phyloP scores from a whole-genome alignment of 2,888 invertebrate genomes.

The Deilephila porcellus region DNA sequence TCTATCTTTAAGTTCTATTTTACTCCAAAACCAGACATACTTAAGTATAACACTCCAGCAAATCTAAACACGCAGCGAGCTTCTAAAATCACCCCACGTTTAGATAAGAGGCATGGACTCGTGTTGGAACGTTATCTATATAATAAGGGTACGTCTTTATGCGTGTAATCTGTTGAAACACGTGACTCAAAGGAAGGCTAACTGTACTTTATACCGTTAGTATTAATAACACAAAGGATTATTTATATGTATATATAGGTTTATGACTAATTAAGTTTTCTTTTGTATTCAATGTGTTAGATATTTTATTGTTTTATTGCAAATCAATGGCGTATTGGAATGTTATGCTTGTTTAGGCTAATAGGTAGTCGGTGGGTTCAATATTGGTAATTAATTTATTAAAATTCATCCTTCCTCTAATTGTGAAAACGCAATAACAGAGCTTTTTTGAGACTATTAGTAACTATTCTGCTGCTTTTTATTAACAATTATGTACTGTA shows the following conservation, averaged over 20 bases:
- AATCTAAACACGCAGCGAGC: not conserved
- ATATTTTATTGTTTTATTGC: too few relatives aligned
- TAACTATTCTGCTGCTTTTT: too few relatives aligned
- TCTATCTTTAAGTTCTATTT: too few relatives aligned
- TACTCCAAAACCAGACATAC: too few relatives aligned
- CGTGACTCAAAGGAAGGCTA: constrained; percentile 14
- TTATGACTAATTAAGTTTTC: not conserved
- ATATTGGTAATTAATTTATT: too few relatives aligned
- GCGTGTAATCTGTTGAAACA: not conserved
- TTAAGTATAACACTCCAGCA: too few relatives aligned
- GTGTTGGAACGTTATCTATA: constrained; percentile 1
- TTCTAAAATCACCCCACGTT: constrained; percentile 2
- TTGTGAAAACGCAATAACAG: too few relatives aligned
- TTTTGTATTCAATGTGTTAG: not conserved
- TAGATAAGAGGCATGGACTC: not conserved
- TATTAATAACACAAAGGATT: constrained; percentile 1
- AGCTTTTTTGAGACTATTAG: too few relatives aligned
- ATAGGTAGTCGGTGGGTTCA: too few relatives aligned
- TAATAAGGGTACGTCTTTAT: constrained; percentile 10
- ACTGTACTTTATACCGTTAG: not conserved
- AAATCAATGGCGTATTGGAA: too few relatives aligned
- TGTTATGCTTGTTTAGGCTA: not conserved
- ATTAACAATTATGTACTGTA: too few relatives aligned
- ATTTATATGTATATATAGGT: not conserved
- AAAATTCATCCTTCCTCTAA: too few relatives aligned